These are phyloP conservation scores for Poeciliopsis turneri DNA, from an alignment of 2,797 vertebrate species.

Conservation along the genomic window DNA sequence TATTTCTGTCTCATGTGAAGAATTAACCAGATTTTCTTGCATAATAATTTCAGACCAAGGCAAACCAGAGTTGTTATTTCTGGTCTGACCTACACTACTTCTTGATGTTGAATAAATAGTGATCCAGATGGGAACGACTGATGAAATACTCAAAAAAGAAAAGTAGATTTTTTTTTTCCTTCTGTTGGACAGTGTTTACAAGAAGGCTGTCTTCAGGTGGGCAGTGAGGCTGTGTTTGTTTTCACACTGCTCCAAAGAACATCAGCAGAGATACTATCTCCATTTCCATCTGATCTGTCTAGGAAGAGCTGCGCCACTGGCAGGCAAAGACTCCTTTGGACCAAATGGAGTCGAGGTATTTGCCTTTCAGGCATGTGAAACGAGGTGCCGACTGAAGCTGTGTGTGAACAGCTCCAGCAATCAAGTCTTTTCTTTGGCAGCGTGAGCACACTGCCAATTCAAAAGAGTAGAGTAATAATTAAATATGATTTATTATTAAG, in stretches of 20 bases:
- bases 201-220: slow-evolving; percentile 60
- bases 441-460: not conserved
- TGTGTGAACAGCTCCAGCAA: slow-evolving; percentile 26
- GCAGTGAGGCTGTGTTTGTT: slow-evolving; percentile 74
- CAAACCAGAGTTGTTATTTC: slow-evolving; percentile 40
- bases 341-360: slow-evolving; percentile 75
- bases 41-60: slow-evolving; percentile 53
- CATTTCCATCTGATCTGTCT: slow-evolving; percentile 73
- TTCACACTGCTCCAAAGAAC: slow-evolving; percentile 68
- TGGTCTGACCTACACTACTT: slow-evolving; percentile 41
- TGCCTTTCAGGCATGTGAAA: slow-evolving; percentile 74
- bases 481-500: not conserved
- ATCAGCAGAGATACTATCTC: slow-evolving; percentile 73
- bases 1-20: slow-evolving; percentile 31
- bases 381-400: slow-evolving; percentile 34
- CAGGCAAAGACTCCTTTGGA: slow-evolving; percentile 62
- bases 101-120: slow-evolving; percentile 35
- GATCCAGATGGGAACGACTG: slow-evolving; percentile 43
- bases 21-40: slow-evolving; percentile 61
- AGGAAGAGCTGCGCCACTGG: slow-evolving; percentile 65
- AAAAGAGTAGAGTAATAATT: not conserved
- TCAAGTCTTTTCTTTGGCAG: slow-evolving; percentile 12
- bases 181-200: slow-evolving; percentile 42
- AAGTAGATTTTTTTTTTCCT: not conserved
- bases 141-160: slow-evolving; percentile 44